Evolutionary conservation across 2,113 vertebrate species (phyloP), one percentile per base, ranked within the genome.

Genomic region (Camelus dromedarius): DNA sequence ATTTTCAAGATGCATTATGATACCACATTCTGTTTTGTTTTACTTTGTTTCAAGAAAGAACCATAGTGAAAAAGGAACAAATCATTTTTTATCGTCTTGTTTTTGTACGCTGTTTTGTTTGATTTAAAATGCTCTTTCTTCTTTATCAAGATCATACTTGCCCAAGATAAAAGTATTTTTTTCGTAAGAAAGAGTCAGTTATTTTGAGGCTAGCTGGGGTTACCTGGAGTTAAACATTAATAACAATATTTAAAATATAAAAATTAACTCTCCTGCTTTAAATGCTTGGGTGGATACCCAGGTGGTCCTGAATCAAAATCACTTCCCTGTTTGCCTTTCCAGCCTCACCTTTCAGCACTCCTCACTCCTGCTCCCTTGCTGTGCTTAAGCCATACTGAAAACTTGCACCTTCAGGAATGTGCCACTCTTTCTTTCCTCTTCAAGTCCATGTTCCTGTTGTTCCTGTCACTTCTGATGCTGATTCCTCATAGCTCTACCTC

Each of bases 11-110:
- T 16, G 81, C 0, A 0, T 87, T 83, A 56, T 62, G 5, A 83
- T 64, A 94, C 30, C 30, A 1, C 73, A n/a, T 54, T 46, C 64
- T 86, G 22, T 35, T 96, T 73, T 85, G 91, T 48, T 95, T 70
- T 91, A 35, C 12, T 64, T 96, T 75, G 11, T 83, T 89, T 96
- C 24, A 94, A 89, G 81, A 93, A 93, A 73, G 69, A 94, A 58
- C n/a, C 1, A 24, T 18, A 9, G 46, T 24, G 86, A 77, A 89
- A 97, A 35, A 35, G 48, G 12, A 93, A 18, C 16, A 94, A 64
- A 35, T 81, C 28, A 42, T 15, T 52, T 86, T 77, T 69, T 88
- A 80, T 72, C 85, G 54, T 60, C 58, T 90, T 4, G 3, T 92
- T 91, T 97, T 42, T 89, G 9, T 82, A 46, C n/a, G 20, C 75